Conservation (phyloP, 2,888 invertebrate species). For the Galerucella nymphaeae region DNA sequence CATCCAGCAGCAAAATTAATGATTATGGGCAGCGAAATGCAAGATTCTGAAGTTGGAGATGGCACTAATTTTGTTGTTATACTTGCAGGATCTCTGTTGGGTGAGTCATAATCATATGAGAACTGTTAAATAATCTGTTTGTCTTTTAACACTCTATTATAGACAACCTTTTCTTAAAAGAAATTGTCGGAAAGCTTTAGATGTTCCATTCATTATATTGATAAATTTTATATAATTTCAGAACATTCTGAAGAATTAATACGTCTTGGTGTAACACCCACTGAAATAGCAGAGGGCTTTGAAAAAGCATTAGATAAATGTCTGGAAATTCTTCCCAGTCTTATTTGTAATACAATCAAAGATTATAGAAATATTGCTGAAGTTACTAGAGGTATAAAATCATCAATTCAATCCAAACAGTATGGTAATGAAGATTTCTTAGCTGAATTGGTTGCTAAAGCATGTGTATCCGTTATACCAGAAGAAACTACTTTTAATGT, state of each 20-base stretch:
- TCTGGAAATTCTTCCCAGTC: conserved; percentile 86
- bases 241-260: conserved; percentile 93
- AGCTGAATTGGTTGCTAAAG: conserved; percentile 84
- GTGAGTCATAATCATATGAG: conserved; percentile 24
- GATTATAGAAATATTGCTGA: conserved; percentile 73
- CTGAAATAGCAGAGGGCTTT: conserved; percentile 96
- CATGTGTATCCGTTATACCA: conserved; percentile 89
- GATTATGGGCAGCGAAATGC: conserved; percentile 97
- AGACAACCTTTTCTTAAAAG: too few species aligned
- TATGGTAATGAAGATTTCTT: conserved; percentile 97
- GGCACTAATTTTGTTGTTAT: conserved; percentile 99
- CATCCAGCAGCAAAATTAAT: conserved; percentile 98
- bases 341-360: conserved; percentile 83
- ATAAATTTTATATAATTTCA: conserved; percentile 29
- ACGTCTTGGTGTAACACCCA: conserved; percentile 94
- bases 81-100: conserved; percentile 89
- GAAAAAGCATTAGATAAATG: conserved; percentile 91
- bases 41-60: conserved; percentile 98
- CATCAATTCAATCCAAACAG: conserved; percentile 96
- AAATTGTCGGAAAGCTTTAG: too few species aligned
- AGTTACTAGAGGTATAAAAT: conserved; percentile 79
- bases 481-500: conserved; percentile 94
- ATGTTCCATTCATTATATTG: too few species aligned
- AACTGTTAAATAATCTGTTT: conserved; percentile 5
- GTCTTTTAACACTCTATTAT: too few species aligned